Base-by-base conservation (phyloP, 2,113 vertebrate species). In the Paedocypris sp. region DNA sequence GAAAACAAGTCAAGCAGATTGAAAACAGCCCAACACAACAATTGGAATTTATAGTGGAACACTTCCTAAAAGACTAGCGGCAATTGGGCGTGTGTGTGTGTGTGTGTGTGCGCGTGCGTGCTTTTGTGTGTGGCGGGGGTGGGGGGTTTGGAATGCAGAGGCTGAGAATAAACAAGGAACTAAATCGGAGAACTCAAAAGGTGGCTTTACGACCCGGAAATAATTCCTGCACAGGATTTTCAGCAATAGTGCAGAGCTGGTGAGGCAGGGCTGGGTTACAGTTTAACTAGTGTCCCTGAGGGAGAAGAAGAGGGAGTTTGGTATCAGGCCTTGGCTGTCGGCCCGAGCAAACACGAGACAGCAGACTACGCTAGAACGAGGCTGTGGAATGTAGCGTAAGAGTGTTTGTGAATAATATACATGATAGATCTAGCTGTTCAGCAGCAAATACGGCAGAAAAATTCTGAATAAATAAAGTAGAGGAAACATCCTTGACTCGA, bases 181-280 rank as follows among this genome's bases (percentile, higher is more conserved):
- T 8, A 3, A n/a, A 41, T 3, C 1, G 15, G 19, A 64, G 6
- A 29, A 46, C 11, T n/a, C 60, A 60, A 63, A 67, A 50, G 68
- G 53, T 56, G 33, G 26, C 36, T 57, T 23, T 57, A 67, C 70
- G 73, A 86, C 80, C 84, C 80, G 81, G 83, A 87, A 84, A 82
- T 76, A 82, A 83, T 86, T 83, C 73, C 69, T 68, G 47, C 56
- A 9, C 63, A 56, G 43, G 60, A 71, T 82, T 69, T 82, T 83
- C 73, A 69, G 81, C 76, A 80, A 83, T 83, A 79, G 19, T 35
- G 68, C 70, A 36, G 20, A 68, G 70, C 77, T 76, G 70, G 69
- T 73, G 29, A 20, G 60, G 31, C 42, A 68, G 72, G 69, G 70
- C 46, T 67, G 76, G 76, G 79, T 83, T 83, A 80, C 77, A 73